Percentiles rank a stretch among this genome's conserved stretches.
These are phyloP conservation scores for Euura saliciscinereae DNA, from an alignment of 1,140 invertebrate genomes.

Conservation along the genomic window DNA sequence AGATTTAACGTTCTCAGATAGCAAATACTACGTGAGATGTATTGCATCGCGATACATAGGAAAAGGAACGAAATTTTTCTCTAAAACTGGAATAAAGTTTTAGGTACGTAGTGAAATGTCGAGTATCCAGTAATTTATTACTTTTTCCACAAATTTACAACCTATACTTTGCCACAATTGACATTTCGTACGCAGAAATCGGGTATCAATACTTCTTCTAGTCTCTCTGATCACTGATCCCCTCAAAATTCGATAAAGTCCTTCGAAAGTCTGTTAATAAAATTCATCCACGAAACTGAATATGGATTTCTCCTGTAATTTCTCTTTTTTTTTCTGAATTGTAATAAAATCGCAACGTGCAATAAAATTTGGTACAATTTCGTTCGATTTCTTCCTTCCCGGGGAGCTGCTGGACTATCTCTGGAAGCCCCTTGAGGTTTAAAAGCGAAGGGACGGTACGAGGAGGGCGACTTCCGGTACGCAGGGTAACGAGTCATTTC, in stretches of 20 bases:
- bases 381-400: slow-evolving; percentile 12
- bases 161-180: too few relatives aligned
- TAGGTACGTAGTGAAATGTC: too few relatives aligned
- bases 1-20: too few relatives aligned
- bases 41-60: too few relatives aligned
- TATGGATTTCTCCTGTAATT: not conserved
- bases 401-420: not conserved
- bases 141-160: too few relatives aligned
- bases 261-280: not conserved
- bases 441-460: slow-evolving; percentile 27
- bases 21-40: too few relatives aligned
- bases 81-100: too few relatives aligned
- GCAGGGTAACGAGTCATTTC: slow-evolving; percentile 54
- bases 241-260: not conserved
- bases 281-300: not conserved
- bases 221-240: not conserved
- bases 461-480: slow-evolving; percentile 50
- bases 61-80: too few relatives aligned
- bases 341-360: too few relatives aligned
- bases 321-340: not conserved
- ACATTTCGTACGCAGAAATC: too few relatives aligned
- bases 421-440: not conserved
- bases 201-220: too few relatives aligned
- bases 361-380: not conserved
- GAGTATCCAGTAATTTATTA: too few relatives aligned